A percentile compares a stretch with the other conserved stretches of the same genome.
phyloP scores from a whole-genome alignment of 2,113 vertebrate species.

The Megatriorchis doriae region DNA sequence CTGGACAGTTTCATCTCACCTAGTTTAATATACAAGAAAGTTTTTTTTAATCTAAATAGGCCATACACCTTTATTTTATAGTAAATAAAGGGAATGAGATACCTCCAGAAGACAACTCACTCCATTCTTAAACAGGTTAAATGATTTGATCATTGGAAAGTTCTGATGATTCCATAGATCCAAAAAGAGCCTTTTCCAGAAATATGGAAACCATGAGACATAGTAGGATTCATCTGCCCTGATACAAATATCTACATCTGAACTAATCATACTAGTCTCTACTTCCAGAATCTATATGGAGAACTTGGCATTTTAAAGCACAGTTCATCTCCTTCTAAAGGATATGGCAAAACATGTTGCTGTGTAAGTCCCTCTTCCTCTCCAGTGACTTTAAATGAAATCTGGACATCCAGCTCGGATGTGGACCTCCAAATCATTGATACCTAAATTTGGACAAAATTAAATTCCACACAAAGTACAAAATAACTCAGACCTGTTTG shows the following conservation, averaged over 20 bases:
- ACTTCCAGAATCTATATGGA: rapidly evolving
- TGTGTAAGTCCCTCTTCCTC: background rate
- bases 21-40: background rate
- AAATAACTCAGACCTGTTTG: background rate
- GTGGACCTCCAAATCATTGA: background rate
- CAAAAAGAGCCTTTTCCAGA: background rate
- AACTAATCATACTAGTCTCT: background rate
- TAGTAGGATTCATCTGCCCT: background rate
- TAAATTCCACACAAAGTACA: background rate
- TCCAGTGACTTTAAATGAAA: background rate
- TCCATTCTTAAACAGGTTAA: background rate
- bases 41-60: background rate
- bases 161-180: background rate
- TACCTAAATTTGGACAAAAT: background rate
- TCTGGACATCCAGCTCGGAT: background rate
- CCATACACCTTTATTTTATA: background rate
- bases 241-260: background rate
- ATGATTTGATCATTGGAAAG: background rate
- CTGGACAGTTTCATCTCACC: background rate
- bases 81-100: background rate
- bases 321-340: background rate
- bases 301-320: background rate
- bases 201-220: background rate
- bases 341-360: background rate
- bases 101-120: background rate